Evolutionary conservation across 2,888 invertebrate species (phyloP).

Genomic region (Liodrosophila aerea): DNA sequence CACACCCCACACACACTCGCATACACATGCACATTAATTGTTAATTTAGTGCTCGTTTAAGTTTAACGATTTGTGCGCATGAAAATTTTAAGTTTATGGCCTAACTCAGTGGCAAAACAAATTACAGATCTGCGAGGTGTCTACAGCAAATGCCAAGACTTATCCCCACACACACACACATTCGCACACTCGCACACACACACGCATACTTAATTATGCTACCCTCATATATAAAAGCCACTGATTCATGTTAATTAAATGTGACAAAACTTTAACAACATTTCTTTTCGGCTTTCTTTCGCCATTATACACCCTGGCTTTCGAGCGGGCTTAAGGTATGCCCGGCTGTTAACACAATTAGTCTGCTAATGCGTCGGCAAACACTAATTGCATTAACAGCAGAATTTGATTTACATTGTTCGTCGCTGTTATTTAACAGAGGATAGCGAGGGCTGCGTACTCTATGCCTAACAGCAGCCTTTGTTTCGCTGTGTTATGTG

Average conservation of each 20-base stretch:
- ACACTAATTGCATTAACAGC: too few species aligned
- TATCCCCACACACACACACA: constrained; percentile 8
- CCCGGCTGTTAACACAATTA: background rate
- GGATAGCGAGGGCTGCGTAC: too few species aligned
- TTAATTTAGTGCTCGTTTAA: constrained; percentile 74
- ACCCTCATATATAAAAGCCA: constrained; percentile 31
- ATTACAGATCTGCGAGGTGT: constrained; percentile 35
- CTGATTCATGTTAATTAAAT: constrained; percentile 75
- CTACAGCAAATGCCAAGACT: constrained; percentile 25
- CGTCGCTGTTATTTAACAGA: too few species aligned
- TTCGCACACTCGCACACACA: background rate
- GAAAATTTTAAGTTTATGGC: constrained; percentile 73
- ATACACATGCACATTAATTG: constrained; percentile 54
- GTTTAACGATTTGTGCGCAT: constrained; percentile 72
- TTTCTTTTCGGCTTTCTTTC: constrained; percentile 27
- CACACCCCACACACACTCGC: constrained; percentile 25
- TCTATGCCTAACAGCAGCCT: too few species aligned
- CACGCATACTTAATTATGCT: background rate
- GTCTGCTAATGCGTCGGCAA: too few species aligned
- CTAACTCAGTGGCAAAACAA: constrained; percentile 41
- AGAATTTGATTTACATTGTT: too few species aligned
- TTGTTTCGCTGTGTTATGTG: too few species aligned
- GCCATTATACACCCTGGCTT: constrained; percentile 22
- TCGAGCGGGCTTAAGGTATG: constrained; percentile 4
- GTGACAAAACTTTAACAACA: constrained; percentile 61